These are phyloP conservation scores for Gopherus flavomarginatus DNA, from an alignment of 2,113 vertebrate species.

Conservation along the genomic window DNA sequence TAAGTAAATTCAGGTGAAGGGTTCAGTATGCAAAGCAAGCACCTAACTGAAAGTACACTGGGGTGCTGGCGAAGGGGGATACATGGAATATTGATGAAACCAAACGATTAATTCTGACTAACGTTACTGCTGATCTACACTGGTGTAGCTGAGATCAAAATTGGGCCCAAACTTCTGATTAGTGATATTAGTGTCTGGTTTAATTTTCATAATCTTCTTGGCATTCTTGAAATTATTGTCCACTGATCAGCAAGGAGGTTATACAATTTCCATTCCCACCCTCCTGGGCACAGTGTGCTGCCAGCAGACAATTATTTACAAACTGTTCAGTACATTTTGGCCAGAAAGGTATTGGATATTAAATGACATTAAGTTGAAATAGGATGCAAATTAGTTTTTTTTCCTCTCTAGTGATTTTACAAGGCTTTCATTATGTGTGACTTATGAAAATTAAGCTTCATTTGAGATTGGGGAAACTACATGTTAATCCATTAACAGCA, in stretches of 20 bases:
- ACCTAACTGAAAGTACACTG: neutral
- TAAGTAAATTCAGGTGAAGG: neutral
- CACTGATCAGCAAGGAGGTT: neutral
- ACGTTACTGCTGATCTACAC: neutral
- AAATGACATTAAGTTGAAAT: constrained; percentile 42
- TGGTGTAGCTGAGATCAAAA: neutral
- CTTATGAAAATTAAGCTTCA: constrained; percentile 46
- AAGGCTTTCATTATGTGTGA: neutral
- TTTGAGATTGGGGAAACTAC: constrained; percentile 15
- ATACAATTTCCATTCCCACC: neutral
- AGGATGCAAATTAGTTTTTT: constrained; percentile 44
- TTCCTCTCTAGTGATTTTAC: constrained; percentile 16
- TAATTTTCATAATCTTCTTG: neutral
- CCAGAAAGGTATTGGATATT: constrained; percentile 14
- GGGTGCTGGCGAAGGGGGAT: fast-evolving
- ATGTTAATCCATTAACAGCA: constrained; percentile 26
- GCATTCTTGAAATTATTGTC: constrained; percentile 5
- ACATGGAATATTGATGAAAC: neutral
- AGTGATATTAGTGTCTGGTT: neutral
- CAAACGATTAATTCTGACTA: neutral
- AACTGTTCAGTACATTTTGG: neutral
- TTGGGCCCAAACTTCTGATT: neutral
- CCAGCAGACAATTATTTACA: neutral
- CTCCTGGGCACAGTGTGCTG: neutral
- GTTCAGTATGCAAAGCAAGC: neutral